Base-by-base conservation (phyloP, 1,140 invertebrate genomes). In the Daktulosphaira vitifoliae region DNA sequence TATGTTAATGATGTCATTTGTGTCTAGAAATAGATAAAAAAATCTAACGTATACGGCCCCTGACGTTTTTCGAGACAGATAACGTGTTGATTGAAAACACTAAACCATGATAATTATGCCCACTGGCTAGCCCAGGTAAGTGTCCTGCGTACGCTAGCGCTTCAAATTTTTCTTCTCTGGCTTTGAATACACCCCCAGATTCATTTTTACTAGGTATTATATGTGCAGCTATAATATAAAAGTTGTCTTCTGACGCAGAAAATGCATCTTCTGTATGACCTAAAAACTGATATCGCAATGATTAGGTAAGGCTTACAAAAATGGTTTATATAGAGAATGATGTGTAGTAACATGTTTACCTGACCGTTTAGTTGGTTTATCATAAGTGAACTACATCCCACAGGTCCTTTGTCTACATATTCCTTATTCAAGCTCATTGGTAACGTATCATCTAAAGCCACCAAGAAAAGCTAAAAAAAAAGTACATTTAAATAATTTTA, bases 101-200 rank as follows among this genome's bases (percentile, higher is more conserved):
- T 0, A 92, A 75, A 0, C 89, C 89, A 69, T 92, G 84, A 64
- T 84, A 80, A 71, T 92, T 92, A 74, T 84, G 89, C 53, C 82
- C 86, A 88, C 92, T 92, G 2, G 89, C 91, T 71, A 90, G 92
- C 0, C 90, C 90, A 0, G 90, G 89, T 68, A 92, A 76, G 71
- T 88, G 83, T n/a, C 90, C 90, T 0, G 89, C 88, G 72, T 92
- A 92, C 72, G 88, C 89, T 1, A 92, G 76, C 0, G 89, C 90
- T 3, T 83, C 84, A 68, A 91, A 92, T 68, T 82, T 82, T 72
- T 93, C 90, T 68, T 89, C 86, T 25, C 78, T 78, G 8, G 84
- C 82, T 65, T 81, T 81, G 70, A 79, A 81, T 67, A 80, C 79
- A 49, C 79, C 82, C 71, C 84, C 81, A 25, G 84, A 82, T 66